phyloP scores from a whole-genome alignment of 2,797 vertebrate species.

The Taenioides sp. region DNA sequence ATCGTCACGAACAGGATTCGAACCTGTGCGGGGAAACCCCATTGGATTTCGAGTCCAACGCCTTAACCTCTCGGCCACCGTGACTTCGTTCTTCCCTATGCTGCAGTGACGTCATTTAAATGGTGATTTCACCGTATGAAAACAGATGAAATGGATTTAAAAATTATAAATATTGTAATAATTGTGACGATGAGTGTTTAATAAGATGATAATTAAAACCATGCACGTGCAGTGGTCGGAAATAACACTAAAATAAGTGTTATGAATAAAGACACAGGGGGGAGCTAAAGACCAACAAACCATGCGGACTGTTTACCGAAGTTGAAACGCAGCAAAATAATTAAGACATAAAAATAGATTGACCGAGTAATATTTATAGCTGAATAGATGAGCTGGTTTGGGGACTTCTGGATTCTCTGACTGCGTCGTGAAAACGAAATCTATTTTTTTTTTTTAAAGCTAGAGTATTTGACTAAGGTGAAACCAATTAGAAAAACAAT shows the following conservation, averaged over 20 bases:
- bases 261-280: not conserved
- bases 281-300: not conserved
- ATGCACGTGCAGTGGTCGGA: too few relatives aligned
- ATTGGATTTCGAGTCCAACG: constrained; percentile 97
- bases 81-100: constrained; percentile 62
- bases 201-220: not conserved
- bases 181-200: not conserved
- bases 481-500: too few relatives aligned
- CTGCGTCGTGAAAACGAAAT: too few relatives aligned
- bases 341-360: not conserved
- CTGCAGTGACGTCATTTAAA: not conserved
- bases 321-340: not conserved
- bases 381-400: too few relatives aligned
- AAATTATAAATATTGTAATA: too few relatives aligned
- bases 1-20: constrained; percentile 92
- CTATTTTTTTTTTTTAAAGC: too few relatives aligned
- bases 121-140: too few relatives aligned
- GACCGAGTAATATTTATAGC: too few relatives aligned
- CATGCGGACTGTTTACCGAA: not conserved
- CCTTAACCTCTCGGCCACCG: constrained; percentile 96
- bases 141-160: too few relatives aligned
- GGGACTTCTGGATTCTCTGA: too few relatives aligned
- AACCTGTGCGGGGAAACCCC: constrained; percentile 79
- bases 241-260: too few relatives aligned
- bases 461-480: too few relatives aligned